Conservation (phyloP, 2,888 invertebrate genomes). For the Chirona hameri region DNA sequence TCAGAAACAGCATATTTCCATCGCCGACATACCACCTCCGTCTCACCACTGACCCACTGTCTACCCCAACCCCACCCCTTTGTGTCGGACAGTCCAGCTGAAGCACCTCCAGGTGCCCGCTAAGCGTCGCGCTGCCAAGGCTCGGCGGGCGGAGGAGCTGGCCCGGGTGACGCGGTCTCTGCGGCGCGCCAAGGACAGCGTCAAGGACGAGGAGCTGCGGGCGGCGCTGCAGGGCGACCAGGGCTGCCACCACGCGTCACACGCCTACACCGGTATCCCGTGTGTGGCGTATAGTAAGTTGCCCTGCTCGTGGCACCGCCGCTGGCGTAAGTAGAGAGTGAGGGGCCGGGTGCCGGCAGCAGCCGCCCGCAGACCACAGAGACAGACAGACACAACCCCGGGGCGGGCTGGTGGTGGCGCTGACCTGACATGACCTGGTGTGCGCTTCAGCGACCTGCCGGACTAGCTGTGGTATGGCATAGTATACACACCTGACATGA, state of each 20-base stretch:
- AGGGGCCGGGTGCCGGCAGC: not conserved
- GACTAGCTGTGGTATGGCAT: no score
- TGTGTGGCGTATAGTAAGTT: slow-evolving; percentile 81
- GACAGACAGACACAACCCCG: slow-evolving; percentile 29
- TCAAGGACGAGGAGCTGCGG: slow-evolving; percentile 29
- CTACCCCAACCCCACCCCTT: no score
- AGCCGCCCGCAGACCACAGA: slow-evolving; percentile 31
- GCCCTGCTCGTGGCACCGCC: not conserved
- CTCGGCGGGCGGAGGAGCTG: slow-evolving; percentile 37
- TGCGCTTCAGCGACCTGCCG: no score
- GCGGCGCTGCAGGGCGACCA: slow-evolving; percentile 54
- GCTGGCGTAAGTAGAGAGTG: slow-evolving; percentile 9
- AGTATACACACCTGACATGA: no score
- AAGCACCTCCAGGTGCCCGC: slow-evolving; percentile 39
- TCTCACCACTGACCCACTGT: not conserved
- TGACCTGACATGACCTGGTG: no score
- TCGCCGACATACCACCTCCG: no score
- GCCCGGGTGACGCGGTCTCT: slow-evolving; percentile 36
- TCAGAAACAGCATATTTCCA: no score
- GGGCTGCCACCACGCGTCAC: slow-evolving; percentile 86
- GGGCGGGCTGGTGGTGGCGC: no score
- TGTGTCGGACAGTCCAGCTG: slow-evolving; percentile 41
- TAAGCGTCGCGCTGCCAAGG: slow-evolving; percentile 32
- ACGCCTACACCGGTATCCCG: slow-evolving; percentile 84
- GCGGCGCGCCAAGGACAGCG: slow-evolving; percentile 31